Evolutionary conservation across 2,113 vertebrate genomes (phyloP).

Genomic region (Nannospalax galili): DNA sequence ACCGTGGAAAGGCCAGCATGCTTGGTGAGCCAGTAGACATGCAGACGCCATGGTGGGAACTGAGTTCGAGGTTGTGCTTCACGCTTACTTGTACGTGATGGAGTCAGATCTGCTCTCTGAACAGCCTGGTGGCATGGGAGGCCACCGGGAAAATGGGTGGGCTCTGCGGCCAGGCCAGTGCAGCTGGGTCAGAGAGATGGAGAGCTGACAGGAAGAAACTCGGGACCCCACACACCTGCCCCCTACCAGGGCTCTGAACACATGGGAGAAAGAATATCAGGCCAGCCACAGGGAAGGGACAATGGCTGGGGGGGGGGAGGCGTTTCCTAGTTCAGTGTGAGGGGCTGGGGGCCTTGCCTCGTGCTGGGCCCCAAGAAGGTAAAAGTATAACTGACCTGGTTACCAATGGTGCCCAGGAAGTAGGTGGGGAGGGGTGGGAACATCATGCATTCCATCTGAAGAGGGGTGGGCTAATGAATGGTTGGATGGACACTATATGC

Average conservation of each 20-base stretch:
- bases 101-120: fast-evolving
- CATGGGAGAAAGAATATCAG: neutral
- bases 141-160: fast-evolving
- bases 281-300: fast-evolving
- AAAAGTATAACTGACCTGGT: neutral
- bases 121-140: neutral
- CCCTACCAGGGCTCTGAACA: neutral
- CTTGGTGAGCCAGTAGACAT: neutral
- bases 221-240: fast-evolving
- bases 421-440: too few relatives aligned
- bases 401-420: neutral
- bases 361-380: neutral
- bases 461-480: neutral
- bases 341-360: neutral
- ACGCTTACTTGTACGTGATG: neutral
- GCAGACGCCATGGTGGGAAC: neutral
- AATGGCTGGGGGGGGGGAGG: neutral
- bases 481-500: neutral
- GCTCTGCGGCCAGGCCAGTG: neutral
- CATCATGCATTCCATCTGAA: neutral
- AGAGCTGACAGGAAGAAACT: neutral
- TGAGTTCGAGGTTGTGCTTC: neutral
- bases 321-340: neutral
- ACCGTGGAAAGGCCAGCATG: fast-evolving
- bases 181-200: neutral